phyloP scores from a whole-genome alignment of 2,888 invertebrate species.

The Exephanes ischioxanthus region DNA sequence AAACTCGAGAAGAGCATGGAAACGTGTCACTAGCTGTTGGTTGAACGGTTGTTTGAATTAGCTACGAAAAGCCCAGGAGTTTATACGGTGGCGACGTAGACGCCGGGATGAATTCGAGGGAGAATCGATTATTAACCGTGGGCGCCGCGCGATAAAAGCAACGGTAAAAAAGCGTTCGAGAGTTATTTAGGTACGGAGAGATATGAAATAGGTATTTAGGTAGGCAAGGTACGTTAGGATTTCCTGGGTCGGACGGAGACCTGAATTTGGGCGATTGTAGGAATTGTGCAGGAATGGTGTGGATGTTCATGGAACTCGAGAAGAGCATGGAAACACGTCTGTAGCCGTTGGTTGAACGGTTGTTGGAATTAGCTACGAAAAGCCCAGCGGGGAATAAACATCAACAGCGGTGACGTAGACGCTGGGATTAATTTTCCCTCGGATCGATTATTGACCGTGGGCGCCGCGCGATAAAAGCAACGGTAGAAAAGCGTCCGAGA shows the following conservation, averaged over 20 bases:
- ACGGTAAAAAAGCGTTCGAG: slow-evolving; percentile 63
- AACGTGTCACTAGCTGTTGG: neutral
- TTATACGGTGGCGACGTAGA: slow-evolving; percentile 28
- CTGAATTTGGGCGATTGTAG: neutral
- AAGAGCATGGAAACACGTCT: neutral
- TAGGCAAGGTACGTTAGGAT: too few relatives aligned
- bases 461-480: slow-evolving; percentile 44
- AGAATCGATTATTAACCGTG: slow-evolving; percentile 45
- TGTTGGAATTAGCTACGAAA: neutral
- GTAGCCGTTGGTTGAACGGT: too few relatives aligned
- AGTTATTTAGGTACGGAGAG: slow-evolving; percentile 21
- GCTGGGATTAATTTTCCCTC: slow-evolving; percentile 16
- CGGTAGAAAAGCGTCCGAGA: slow-evolving; percentile 61
- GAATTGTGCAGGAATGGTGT: neutral
- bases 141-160: slow-evolving; percentile 24
- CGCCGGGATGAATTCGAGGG: slow-evolving; percentile 23
- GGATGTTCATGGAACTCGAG: neutral
- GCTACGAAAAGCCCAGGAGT: slow-evolving; percentile 31
- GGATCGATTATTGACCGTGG: slow-evolving; percentile 48
- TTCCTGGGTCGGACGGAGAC: neutral
- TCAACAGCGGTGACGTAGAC: slow-evolving; percentile 12
- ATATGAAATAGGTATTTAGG: neutral
- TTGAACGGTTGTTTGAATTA: neutral
- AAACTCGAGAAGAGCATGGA: neutral
- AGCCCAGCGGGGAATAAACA: slow-evolving; percentile 48